A percentile compares a stretch with the other conserved stretches of the same genome.
phyloP scores from a whole-genome alignment of 2,113 vertebrate genomes.

The Leptobrachium leishanense region DNA sequence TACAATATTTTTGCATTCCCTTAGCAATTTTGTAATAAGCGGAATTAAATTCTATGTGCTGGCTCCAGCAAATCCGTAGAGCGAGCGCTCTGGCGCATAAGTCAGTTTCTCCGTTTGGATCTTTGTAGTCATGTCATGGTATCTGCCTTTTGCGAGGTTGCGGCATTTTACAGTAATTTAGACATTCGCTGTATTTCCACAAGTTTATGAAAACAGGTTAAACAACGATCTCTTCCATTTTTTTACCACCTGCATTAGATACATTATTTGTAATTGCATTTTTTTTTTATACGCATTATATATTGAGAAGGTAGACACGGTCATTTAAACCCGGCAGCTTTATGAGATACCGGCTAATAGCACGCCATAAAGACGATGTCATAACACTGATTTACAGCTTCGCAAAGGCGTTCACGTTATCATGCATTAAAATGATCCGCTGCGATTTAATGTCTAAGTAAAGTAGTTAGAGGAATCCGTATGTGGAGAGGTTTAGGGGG shows the following conservation, averaged over 20 bases:
- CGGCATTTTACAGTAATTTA: background rate
- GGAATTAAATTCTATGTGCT: slow-evolving; percentile 38
- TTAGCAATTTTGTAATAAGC: slow-evolving; percentile 48
- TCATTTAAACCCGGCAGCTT: background rate
- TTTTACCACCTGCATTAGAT: background rate
- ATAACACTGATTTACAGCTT: background rate
- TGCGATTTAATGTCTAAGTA: no score
- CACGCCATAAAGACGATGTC: background rate
- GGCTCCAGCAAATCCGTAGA: slow-evolving; percentile 19
- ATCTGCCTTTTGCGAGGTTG: slow-evolving; percentile 1
- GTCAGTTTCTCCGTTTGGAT: background rate
- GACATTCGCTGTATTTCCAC: background rate
- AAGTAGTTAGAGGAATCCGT: no score
- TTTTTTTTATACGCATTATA: background rate
- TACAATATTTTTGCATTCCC: slow-evolving; percentile 43
- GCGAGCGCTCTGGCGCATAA: background rate
- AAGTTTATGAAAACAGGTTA: background rate
- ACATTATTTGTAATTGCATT: background rate
- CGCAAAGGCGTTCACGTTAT: no score
- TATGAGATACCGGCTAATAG: background rate
- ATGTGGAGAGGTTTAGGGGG: no score
- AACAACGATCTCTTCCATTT: background rate
- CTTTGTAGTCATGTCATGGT: background rate
- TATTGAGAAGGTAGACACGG: background rate
- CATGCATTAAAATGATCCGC: no score